Evolutionary conservation across 2,113 vertebrate species (phyloP).

Genomic region (Australoheros scitulus): DNA sequence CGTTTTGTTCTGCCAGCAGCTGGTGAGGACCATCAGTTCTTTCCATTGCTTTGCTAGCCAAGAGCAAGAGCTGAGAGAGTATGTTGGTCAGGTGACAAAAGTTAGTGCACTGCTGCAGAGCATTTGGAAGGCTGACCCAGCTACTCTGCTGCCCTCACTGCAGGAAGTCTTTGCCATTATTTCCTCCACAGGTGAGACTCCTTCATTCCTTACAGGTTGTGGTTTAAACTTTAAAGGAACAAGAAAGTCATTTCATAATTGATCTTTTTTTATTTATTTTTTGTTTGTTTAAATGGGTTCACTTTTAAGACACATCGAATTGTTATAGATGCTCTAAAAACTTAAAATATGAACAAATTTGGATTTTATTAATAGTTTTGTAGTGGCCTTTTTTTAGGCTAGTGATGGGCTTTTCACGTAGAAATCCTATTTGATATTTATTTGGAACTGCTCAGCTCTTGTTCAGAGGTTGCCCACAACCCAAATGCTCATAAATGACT

Average conservation of each 20-base stretch:
- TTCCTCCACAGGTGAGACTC: slow-evolving; percentile 88
- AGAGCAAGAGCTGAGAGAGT: slow-evolving; percentile 90
- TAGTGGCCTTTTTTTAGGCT: no score
- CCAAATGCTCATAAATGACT: neutral
- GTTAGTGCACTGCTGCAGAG: slow-evolving; percentile 91
- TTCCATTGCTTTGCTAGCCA: slow-evolving; percentile 89
- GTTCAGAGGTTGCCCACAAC: neutral
- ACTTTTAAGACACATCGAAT: neutral
- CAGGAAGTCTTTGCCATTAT: slow-evolving; percentile 97
- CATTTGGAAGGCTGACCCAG: slow-evolving; percentile 94
- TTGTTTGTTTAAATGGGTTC: neutral
- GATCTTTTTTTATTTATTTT: neutral
- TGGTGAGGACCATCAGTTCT: slow-evolving; percentile 94
- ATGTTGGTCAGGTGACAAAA: slow-evolving; percentile 92
- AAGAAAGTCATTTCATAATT: neutral
- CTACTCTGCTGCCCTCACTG: slow-evolving; percentile 90
- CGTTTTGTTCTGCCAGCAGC: slow-evolving; percentile 93
- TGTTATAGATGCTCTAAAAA: neutral
- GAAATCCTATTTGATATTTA: neutral
- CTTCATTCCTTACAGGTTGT: neutral
- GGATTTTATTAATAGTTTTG: neutral
- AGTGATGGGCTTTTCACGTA: neutral
- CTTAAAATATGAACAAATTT: neutral
- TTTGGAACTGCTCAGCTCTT: neutral
- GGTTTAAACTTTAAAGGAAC: neutral